These are phyloP conservation scores for Adelges cooleyi DNA, from an alignment of 1,140 invertebrate genomes.

Conservation along the genomic window DNA sequence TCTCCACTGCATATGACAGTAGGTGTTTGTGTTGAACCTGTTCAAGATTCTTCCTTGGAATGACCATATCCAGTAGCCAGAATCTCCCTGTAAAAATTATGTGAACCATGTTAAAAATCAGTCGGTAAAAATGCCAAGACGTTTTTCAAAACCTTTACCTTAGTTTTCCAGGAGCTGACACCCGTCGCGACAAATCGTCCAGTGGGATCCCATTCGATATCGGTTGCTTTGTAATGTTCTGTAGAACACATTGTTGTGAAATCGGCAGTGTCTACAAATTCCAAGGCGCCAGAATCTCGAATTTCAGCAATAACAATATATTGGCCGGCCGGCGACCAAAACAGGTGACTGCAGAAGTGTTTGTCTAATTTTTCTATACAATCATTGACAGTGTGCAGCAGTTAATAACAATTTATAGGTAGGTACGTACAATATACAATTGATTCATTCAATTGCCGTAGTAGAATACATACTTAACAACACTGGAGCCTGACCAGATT, in stretches of 20 bases:
- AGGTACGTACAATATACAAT: slow-evolving; percentile 21
- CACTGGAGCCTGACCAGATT: slow-evolving; percentile 71
- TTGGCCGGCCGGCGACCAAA: slow-evolving; percentile 86
- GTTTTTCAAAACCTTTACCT: too few relatives aligned
- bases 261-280: slow-evolving; percentile 91
- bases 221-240: slow-evolving; percentile 89
- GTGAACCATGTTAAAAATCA: too few relatives aligned
- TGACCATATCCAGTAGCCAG: slow-evolving; percentile 93
- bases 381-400: slow-evolving; percentile 30
- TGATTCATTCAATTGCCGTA: background rate
- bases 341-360: slow-evolving; percentile 82
- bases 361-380: slow-evolving; percentile 72
- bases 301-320: slow-evolving; percentile 87
- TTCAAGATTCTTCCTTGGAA: slow-evolving; percentile 83
- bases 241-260: slow-evolving; percentile 86
- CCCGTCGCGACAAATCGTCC: slow-evolving; percentile 92
- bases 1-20: slow-evolving; percentile 92
- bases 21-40: slow-evolving; percentile 75
- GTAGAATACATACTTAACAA: slow-evolving; percentile 65
- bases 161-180: slow-evolving; percentile 90
- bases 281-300: slow-evolving; percentile 75
- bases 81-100: slow-evolving; percentile 56
- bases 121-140: too few relatives aligned
- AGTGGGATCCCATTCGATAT: slow-evolving; percentile 98
- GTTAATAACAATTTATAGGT: background rate